These are phyloP conservation scores for Eretmocerus hayati DNA, from an alignment of 2,888 invertebrate genomes.

Conservation along the genomic window DNA sequence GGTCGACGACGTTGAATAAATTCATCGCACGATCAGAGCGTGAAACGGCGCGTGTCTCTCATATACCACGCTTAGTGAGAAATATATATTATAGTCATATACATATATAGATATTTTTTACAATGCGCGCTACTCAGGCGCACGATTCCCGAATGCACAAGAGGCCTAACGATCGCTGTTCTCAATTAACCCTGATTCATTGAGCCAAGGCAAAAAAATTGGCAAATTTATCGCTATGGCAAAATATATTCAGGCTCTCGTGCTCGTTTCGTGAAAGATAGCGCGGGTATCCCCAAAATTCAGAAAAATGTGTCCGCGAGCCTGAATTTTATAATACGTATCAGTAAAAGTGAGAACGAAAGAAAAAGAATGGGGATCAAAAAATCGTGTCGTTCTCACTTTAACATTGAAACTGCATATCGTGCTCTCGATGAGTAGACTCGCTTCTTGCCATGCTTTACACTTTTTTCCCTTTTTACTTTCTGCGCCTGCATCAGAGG, in stretches of 20 bases:
- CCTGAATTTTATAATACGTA: too few relatives aligned
- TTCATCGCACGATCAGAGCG: constrained; percentile 16
- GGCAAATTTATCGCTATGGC: background rate
- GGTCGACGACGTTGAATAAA: constrained; percentile 16
- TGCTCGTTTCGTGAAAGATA: too few relatives aligned
- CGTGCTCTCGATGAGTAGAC: too few relatives aligned
- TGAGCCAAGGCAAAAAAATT: constrained; percentile 14
- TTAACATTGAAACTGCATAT: constrained; percentile 21
- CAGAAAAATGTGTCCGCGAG: too few relatives aligned
- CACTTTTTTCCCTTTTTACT: too few relatives aligned
- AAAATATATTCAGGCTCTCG: too few relatives aligned
- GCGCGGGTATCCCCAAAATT: too few relatives aligned
- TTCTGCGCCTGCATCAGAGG: too few relatives aligned
- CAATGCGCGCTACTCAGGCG: constrained; percentile 2
- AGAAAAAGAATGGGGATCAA: constrained; percentile 20
- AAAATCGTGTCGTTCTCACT: constrained; percentile 7
- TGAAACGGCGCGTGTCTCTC: constrained; percentile 3
- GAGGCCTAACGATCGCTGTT: constrained; percentile 3
- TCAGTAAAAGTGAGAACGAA: too few relatives aligned
- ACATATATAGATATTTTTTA: too few relatives aligned
- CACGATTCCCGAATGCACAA: constrained; percentile 3
- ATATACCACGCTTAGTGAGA: background rate
- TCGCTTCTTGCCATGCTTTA: too few relatives aligned
- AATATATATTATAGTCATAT: too few relatives aligned
- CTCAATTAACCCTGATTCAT: constrained; percentile 19